Evolutionary conservation across 2,113 vertebrate species (phyloP).

Genomic region (Rhizomys pruinosus): DNA sequence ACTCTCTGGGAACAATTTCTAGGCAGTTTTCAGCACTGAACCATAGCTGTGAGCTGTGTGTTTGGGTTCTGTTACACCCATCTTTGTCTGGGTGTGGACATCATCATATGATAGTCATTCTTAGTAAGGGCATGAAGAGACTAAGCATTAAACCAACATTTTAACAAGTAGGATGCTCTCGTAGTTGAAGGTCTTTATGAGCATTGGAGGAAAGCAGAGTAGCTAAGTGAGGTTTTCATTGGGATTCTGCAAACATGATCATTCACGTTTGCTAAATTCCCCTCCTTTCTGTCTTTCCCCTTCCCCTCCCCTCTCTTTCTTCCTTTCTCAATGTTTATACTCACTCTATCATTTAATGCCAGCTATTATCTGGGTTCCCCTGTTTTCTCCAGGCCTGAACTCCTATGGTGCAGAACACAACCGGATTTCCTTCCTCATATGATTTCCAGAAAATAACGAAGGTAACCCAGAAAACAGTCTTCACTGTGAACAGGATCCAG

Average conservation of each 20-base stretch:
- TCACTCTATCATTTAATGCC: conserved; percentile 33
- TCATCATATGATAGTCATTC: background rate
- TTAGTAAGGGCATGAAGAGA: background rate
- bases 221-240: background rate
- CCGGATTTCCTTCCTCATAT: conserved; percentile 31
- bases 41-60: background rate
- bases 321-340: background rate
- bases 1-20: conserved; percentile 14
- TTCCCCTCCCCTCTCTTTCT: background rate
- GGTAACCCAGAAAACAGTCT: conserved; percentile 27
- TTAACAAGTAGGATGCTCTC: background rate
- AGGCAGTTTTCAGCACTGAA: background rate
- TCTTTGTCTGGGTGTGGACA: conserved; percentile 24
- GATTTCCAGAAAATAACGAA: conserved; percentile 58
- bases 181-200: conserved; percentile 7
- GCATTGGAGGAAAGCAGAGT: background rate
- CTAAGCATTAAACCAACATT: background rate
- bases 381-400: conserved; percentile 16
- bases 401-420: background rate
- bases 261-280: background rate
- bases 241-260: background rate
- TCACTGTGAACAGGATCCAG: conserved; percentile 39
- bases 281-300: background rate
- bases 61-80: background rate
- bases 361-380: background rate